Base-by-base conservation (phyloP, 64 coral and sea anemone species). In the Montipora sp. region DNA sequence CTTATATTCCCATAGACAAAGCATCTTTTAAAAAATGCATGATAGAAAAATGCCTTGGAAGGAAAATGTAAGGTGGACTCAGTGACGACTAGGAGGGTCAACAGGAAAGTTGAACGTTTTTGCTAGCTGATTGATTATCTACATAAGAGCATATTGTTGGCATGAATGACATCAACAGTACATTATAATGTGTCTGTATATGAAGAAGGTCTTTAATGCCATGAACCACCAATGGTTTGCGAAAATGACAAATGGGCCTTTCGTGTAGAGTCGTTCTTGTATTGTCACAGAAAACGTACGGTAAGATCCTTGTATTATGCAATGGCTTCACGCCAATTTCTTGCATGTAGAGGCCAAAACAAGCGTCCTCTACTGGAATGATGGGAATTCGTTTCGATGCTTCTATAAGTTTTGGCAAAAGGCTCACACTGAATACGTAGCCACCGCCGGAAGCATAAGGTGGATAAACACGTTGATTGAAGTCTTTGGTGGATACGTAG, bases 301-400 rank as follows among this genome's bases (percentile, higher is more conserved):
- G 91, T 12, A 93, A 59, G 16, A 93, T 87, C 27, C 57, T 87
- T 7, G 14, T 24, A 10, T 88, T 65, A 75, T 87, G 83, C 1
- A 59, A 8, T 58, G 91, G 91, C 43, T 71, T 79, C 0, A 93
- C 55, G 18, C 84, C 77, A 19, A 93, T 49, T 51, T 48, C 13
- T 20, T 75, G 73, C 91, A 93, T 93, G 47, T 87, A 68, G 3
- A 87, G 75, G 16, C 91, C 91, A 21, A 93, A 72, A 36, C 67
- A 93, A 87, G 91, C 91, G 23, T 93, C 91, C 65, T 93, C 91
- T 6, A 93, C 60, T 65, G 91, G 91, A 80, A 93, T 71, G 2
- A 88, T 60, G 55, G 75, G 91, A 53, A 78, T 68, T 11, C 47
- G 1, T 47, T 71, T 47, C 16, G 74, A 67, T 21, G 84, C 91